phyloP scores from a whole-genome alignment of 2,888 invertebrate genomes.

The Synergus itoensis region DNA sequence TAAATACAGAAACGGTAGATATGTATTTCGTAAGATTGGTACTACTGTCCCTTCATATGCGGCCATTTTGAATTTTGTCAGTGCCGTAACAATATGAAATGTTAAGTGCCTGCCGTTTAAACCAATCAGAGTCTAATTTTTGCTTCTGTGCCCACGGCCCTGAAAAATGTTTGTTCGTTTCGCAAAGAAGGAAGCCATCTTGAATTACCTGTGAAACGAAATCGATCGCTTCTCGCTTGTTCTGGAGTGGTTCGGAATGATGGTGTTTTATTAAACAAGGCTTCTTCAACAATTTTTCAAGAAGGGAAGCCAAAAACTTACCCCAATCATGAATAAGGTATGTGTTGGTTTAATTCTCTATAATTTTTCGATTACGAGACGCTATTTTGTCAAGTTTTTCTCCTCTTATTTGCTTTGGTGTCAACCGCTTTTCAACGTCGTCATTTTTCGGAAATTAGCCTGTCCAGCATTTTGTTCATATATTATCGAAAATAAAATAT shows the following conservation, averaged over 20 bases:
- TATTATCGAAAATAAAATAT: not conserved
- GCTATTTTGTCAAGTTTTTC: not conserved
- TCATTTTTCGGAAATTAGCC: slow-evolving; percentile 5
- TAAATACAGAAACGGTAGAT: too few species aligned
- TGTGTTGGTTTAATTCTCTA: not conserved
- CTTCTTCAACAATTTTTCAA: not conserved
- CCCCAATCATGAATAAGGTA: slow-evolving; percentile 34
- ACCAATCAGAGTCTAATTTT: too few species aligned
- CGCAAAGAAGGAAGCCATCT: slow-evolving; percentile 22
- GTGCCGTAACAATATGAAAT: too few species aligned
- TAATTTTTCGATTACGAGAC: not conserved
- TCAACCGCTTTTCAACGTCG: not conserved
- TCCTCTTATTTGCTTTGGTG: not conserved
- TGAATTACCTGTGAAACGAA: not conserved
- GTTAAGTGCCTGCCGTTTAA: too few species aligned
- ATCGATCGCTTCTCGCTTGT: slow-evolving; percentile 31
- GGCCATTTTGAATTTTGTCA: too few species aligned
- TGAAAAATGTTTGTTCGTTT: not conserved
- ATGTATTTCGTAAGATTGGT: too few species aligned
- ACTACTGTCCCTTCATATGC: too few species aligned
- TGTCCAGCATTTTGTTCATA: not conserved
- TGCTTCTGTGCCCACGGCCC: not conserved
- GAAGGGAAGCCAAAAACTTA: not conserved
- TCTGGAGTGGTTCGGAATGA: not conserved
- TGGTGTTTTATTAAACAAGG: slow-evolving; percentile 9